These are phyloP conservation scores for Danaus plexippus DNA, from an alignment of 1,140 invertebrate species.

Conservation along the genomic window DNA sequence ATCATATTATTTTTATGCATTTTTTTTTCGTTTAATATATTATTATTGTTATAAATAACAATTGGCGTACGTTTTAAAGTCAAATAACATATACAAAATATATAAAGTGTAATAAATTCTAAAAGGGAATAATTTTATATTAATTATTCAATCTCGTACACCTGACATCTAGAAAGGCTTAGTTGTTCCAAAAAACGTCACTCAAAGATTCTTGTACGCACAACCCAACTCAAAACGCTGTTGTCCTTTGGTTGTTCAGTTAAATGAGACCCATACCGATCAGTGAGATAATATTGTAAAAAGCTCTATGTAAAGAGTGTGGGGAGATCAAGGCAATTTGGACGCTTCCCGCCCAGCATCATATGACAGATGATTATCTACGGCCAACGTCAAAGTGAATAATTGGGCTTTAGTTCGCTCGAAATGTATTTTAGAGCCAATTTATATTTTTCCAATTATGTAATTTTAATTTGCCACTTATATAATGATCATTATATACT, in stretches of 20 bases:
- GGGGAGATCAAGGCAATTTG: conserved; percentile 34
- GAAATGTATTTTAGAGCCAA: conserved; percentile 23
- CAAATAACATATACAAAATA: too few relatives aligned
- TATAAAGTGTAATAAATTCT: too few relatives aligned
- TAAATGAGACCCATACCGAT: conserved; percentile 22
- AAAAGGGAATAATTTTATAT: too few relatives aligned
- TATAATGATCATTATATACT: too few relatives aligned
- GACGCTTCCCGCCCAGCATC: conserved; percentile 41
- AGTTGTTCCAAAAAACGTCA: conserved; percentile 35
- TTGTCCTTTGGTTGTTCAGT: conserved; percentile 47
- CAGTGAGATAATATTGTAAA: conserved; percentile 11
- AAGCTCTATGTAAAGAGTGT: conserved; percentile 26
- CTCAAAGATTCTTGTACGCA: conserved; percentile 52
- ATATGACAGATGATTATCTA: conserved; percentile 70
- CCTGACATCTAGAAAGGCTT: too few relatives aligned
- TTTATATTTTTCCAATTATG: too few relatives aligned
- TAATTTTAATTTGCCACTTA: too few relatives aligned
- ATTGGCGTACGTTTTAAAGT: too few relatives aligned
- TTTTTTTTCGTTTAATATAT: too few relatives aligned
- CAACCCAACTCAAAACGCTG: conserved; percentile 52
- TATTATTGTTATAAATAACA: too few relatives aligned
- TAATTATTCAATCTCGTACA: too few relatives aligned
- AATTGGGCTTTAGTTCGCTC: conserved; percentile 60
- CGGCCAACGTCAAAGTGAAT: conserved; percentile 65
- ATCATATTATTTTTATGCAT: too few relatives aligned